These are phyloP conservation scores for Dromas ardeola DNA, from an alignment of 2,113 vertebrate species.

Conservation along the genomic window DNA sequence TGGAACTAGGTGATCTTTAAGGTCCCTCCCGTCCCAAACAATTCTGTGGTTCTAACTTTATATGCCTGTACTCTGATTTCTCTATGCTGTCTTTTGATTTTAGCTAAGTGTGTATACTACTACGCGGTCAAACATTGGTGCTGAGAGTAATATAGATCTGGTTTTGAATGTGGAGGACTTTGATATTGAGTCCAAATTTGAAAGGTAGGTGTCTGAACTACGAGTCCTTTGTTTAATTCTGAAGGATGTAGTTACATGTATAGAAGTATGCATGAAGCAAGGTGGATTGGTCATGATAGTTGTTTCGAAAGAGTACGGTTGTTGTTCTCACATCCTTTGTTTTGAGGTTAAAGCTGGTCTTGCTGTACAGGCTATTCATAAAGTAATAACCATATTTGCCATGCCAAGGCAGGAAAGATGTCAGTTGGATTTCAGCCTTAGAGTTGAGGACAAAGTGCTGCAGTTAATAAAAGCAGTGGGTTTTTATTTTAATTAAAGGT, in stretches of 20 bases:
- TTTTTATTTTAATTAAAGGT: not conserved
- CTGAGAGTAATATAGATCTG: slow-evolving; percentile 87
- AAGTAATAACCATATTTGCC: not conserved
- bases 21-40: not conserved
- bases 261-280: too few species aligned
- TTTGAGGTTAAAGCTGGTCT: not conserved
- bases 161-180: slow-evolving; percentile 91
- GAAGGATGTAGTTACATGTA: accelerated
- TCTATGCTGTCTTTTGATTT: not conserved
- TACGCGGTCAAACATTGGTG: slow-evolving; percentile 78
- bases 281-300: accelerated
- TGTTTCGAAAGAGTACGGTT: not conserved
- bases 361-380: not conserved
- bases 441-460: not conserved
- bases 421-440: not conserved
- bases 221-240: not conserved
- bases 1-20: not conserved
- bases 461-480: not conserved
- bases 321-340: not conserved
- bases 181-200: slow-evolving; percentile 89
- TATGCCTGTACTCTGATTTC: not conserved
- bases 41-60: not conserved
- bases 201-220: slow-evolving; percentile 77
- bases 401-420: not conserved
- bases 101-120: slow-evolving; percentile 94